A percentile compares a stretch with the other conserved stretches of the same genome.
Evolutionary conservation across 2,888 invertebrate genomes (phyloP).

Genomic region (Acleris laterana): DNA sequence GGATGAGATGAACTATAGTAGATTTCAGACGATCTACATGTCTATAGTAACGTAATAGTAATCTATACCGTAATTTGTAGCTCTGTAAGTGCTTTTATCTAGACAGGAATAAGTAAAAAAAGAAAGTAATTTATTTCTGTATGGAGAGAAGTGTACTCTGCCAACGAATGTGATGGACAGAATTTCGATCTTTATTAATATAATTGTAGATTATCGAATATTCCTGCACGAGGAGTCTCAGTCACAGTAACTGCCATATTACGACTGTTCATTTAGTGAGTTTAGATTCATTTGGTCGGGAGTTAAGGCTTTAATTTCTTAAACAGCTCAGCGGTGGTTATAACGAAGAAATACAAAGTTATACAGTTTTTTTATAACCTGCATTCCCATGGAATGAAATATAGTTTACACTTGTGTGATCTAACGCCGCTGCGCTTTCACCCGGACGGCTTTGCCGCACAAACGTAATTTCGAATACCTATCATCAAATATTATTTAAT

Average conservation of each 20-base stretch:
- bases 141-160: conserved; percentile 16
- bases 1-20: conserved; percentile 8
- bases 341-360: neutral
- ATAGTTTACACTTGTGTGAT: conserved; percentile 1
- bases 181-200: conserved; percentile 18
- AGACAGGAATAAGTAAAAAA: conserved; percentile 3
- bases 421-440: conserved; percentile 27
- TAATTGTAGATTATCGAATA: conserved; percentile 15
- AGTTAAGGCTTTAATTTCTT: conserved; percentile 56
- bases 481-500: conserved; percentile 49
- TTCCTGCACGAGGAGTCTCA: conserved; percentile 30
- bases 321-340: conserved; percentile 42
- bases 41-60: conserved; percentile 24
- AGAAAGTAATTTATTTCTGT: neutral
- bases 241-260: conserved; percentile 63
- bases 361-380: neutral
- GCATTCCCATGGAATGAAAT: conserved; percentile 13
- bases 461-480: conserved; percentile 55
- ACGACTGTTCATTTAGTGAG: conserved; percentile 53
- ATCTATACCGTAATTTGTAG: neutral
- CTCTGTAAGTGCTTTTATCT: conserved; percentile 1
- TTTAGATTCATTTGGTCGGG: conserved; percentile 26
- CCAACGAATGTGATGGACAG: conserved; percentile 31
- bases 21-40: conserved; percentile 20
- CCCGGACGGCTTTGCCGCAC: conserved; percentile 54